These are phyloP conservation scores for Silurus glanis DNA, from an alignment of 2,113 vertebrate genomes.

Conservation along the genomic window DNA sequence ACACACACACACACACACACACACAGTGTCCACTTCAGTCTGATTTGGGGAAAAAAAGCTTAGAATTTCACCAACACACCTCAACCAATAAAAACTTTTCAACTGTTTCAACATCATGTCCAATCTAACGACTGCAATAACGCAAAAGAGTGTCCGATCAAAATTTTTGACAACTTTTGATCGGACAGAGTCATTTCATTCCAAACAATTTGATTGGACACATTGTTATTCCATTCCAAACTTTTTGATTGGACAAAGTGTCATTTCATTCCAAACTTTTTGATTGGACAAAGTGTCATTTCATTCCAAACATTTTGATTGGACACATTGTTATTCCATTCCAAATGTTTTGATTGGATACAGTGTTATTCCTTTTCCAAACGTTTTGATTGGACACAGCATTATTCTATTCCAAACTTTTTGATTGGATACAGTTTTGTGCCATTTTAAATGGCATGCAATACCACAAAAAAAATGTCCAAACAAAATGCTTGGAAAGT, in stretches of 20 bases:
- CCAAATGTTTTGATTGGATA: background rate
- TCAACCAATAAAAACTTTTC: too few relatives aligned
- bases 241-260: too few relatives aligned
- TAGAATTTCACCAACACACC: too few relatives aligned
- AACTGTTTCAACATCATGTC: too few relatives aligned
- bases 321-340: background rate
- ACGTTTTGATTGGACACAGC: background rate
- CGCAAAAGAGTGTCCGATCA: too few relatives aligned
- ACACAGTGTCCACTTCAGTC: background rate
- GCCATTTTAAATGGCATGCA: background rate
- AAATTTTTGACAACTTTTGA: too few relatives aligned
- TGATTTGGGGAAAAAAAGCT: background rate
- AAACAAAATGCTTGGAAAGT: background rate
- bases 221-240: too few relatives aligned
- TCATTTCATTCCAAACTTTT: background rate
- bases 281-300: too few relatives aligned
- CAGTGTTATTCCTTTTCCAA: background rate
- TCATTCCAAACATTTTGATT: background rate
- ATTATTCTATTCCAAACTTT: background rate
- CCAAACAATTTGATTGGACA: too few relatives aligned
- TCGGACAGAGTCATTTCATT: too few relatives aligned
- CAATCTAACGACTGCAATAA: too few relatives aligned
- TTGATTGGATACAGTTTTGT: background rate
- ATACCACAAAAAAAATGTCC: too few relatives aligned
- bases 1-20: conserved; percentile 28